Evolutionary conservation across 2,888 invertebrate genomes (phyloP).

Genomic region (Meiosimyza decipiens): DNA sequence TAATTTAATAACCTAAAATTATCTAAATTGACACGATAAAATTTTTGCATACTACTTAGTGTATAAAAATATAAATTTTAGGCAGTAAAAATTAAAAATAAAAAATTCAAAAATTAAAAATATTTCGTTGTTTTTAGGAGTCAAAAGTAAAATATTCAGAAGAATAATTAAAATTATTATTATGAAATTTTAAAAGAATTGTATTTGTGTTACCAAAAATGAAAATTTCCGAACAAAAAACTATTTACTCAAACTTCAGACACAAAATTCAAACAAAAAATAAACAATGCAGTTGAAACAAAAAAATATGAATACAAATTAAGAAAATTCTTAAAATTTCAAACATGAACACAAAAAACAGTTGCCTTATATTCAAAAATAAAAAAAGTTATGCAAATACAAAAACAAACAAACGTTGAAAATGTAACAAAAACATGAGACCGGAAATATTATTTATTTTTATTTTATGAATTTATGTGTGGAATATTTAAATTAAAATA

Average conservation of each 20-base stretch:
- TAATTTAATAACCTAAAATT: slow-evolving; percentile 26
- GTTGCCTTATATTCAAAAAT: slow-evolving; percentile 58
- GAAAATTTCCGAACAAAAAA: neutral
- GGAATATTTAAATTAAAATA: slow-evolving; percentile 32
- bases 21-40: slow-evolving; percentile 21
- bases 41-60: slow-evolving; percentile 29
- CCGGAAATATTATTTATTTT: slow-evolving; percentile 47
- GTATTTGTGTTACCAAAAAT: slow-evolving; percentile 48
- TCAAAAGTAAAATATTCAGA: slow-evolving; percentile 45
- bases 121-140: slow-evolving; percentile 65
- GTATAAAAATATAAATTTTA: slow-evolving; percentile 46
- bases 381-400: slow-evolving; percentile 42
- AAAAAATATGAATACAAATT: slow-evolving; percentile 38
- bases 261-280: slow-evolving; percentile 38
- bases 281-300: slow-evolving; percentile 42
- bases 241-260: slow-evolving; percentile 23
- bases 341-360: slow-evolving; percentile 52
- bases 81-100: slow-evolving; percentile 40
- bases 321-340: slow-evolving; percentile 36
- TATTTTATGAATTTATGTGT: slow-evolving; percentile 15
- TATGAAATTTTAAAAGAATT: slow-evolving; percentile 45
- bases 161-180: slow-evolving; percentile 42
- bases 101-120: slow-evolving; percentile 40
- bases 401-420: slow-evolving; percentile 45
- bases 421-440: slow-evolving; percentile 49